phyloP scores from a whole-genome alignment of 2,797 vertebrate species.

The Mus minutoides region DNA sequence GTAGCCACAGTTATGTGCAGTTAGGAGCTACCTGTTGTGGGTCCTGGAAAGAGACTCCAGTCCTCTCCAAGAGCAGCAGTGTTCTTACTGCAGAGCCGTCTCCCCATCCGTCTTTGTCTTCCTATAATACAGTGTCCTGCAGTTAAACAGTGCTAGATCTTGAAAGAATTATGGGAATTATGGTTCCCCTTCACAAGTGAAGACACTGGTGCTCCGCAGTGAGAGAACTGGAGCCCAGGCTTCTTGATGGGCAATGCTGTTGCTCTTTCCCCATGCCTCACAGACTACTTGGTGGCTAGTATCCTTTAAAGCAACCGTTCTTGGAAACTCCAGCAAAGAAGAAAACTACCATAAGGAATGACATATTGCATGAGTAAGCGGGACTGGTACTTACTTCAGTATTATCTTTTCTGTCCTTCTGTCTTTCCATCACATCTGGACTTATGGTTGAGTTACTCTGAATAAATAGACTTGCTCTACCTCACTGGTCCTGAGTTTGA shows the following conservation, averaged over 20 bases:
- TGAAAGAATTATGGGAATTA: slow-evolving; percentile 29
- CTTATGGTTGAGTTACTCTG: not conserved
- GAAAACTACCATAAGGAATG: not conserved
- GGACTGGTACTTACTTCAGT: slow-evolving; percentile 7
- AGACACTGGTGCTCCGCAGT: not conserved
- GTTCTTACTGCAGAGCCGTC: not conserved
- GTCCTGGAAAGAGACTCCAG: not conserved
- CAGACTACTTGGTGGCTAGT: not conserved
- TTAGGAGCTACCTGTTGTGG: not conserved
- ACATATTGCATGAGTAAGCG: not conserved
- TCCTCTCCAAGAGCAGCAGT: not conserved
- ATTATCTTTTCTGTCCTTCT: not conserved
- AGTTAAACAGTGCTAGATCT: not conserved
- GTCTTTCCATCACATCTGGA: not conserved
- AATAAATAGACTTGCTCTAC: not conserved
- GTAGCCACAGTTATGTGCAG: not conserved
- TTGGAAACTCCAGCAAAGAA: slow-evolving; percentile 30
- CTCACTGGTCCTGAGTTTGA: not conserved
- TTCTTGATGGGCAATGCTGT: not conserved
- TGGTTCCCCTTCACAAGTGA: not conserved
- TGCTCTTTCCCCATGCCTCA: not conserved
- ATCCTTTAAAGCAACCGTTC: not conserved
- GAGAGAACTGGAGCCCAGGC: not conserved
- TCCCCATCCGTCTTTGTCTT: not conserved
- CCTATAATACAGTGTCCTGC: not conserved